These are phyloP conservation scores for Drosophila azteca DNA, from an alignment of 1,140 invertebrate species.

Conservation along the genomic window DNA sequence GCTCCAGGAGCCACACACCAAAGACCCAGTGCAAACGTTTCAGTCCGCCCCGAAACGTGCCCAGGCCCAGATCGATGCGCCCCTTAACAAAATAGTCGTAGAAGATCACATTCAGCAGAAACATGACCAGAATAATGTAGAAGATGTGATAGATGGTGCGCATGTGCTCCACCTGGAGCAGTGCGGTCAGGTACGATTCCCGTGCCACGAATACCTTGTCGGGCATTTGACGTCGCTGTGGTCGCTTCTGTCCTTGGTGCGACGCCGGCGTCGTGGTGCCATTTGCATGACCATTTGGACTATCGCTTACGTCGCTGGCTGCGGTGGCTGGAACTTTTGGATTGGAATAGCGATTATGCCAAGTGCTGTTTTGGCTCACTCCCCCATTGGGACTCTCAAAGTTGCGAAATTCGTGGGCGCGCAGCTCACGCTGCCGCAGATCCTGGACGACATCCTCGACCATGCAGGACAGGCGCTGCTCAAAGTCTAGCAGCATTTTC, in stretches of 20 bases:
- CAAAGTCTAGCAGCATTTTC: slow-evolving; percentile 64
- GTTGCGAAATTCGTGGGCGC: slow-evolving; percentile 68
- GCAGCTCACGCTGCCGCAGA: slow-evolving; percentile 65
- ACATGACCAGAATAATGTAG: slow-evolving; percentile 90
- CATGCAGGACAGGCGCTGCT: slow-evolving; percentile 61
- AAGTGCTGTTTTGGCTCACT: slow-evolving; percentile 40
- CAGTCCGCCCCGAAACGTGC: slow-evolving; percentile 84
- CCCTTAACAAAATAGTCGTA: slow-evolving; percentile 90
- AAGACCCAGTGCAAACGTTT: slow-evolving; percentile 84
- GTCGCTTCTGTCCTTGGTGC: slow-evolving; percentile 19
- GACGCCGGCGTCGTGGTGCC: slow-evolving; percentile 15
- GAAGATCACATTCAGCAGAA: slow-evolving; percentile 89
- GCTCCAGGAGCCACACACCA: slow-evolving; percentile 84
- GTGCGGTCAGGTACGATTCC: slow-evolving; percentile 90
- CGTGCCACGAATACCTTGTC: slow-evolving; percentile 88
- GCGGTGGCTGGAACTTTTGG: background rate
- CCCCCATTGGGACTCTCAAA: slow-evolving; percentile 42
- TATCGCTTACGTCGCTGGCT: slow-evolving; percentile 40
- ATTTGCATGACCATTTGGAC: slow-evolving; percentile 42
- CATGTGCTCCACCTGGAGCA: slow-evolving; percentile 92
- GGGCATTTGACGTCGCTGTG: slow-evolving; percentile 73
- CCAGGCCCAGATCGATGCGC: slow-evolving; percentile 85
- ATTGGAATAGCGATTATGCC: slow-evolving; percentile 68
- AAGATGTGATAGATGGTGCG: slow-evolving; percentile 93
- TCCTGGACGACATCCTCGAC: slow-evolving; percentile 81